These are phyloP conservation scores for Pterostichus niger DNA, from an alignment of 2,888 invertebrate species.

Conservation along the genomic window DNA sequence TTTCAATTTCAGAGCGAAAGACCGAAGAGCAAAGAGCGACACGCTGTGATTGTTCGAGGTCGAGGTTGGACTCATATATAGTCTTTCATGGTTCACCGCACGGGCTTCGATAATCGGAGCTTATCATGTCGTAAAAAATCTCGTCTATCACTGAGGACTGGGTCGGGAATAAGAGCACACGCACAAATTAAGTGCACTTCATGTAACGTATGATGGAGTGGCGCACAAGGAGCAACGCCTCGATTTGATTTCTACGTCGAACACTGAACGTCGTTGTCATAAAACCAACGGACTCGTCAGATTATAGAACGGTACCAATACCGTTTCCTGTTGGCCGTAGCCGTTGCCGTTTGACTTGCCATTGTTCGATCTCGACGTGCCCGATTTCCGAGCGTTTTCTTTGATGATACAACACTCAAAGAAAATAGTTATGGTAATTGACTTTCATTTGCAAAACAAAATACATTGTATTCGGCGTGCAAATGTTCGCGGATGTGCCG, in stretches of 20 bases:
- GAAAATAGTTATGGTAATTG: slow-evolving; percentile 62
- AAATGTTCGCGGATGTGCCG: slow-evolving; percentile 59
- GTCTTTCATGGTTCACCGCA: slow-evolving; percentile 47
- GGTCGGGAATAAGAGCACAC: slow-evolving; percentile 1
- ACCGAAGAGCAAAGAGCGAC: slow-evolving; percentile 14
- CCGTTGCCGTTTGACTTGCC: slow-evolving; percentile 28
- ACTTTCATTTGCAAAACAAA: slow-evolving; percentile 60
- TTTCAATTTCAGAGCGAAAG: slow-evolving; percentile 40
- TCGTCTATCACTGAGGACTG: slow-evolving; percentile 51
- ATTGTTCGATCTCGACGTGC: slow-evolving; percentile 56
- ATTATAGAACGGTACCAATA: slow-evolving; percentile 58
- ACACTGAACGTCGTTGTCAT: slow-evolving; percentile 10
- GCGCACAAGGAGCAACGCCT: background rate
- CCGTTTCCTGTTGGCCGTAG: slow-evolving; percentile 46
- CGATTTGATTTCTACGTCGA: slow-evolving; percentile 6
- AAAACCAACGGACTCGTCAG: slow-evolving; percentile 49
- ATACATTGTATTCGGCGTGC: slow-evolving; percentile 52
- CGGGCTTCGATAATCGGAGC: slow-evolving; percentile 48
- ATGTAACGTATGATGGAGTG: slow-evolving; percentile 37
- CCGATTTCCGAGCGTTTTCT: slow-evolving; percentile 60
- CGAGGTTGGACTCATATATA: slow-evolving; percentile 14
- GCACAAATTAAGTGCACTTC: slow-evolving; percentile 58
- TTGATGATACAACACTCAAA: slow-evolving; percentile 63
- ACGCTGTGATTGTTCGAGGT: background rate
- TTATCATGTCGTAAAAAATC: slow-evolving; percentile 58